Base-by-base conservation (phyloP, 2,797 vertebrate genomes). In the Tadarida brasiliensis region DNA sequence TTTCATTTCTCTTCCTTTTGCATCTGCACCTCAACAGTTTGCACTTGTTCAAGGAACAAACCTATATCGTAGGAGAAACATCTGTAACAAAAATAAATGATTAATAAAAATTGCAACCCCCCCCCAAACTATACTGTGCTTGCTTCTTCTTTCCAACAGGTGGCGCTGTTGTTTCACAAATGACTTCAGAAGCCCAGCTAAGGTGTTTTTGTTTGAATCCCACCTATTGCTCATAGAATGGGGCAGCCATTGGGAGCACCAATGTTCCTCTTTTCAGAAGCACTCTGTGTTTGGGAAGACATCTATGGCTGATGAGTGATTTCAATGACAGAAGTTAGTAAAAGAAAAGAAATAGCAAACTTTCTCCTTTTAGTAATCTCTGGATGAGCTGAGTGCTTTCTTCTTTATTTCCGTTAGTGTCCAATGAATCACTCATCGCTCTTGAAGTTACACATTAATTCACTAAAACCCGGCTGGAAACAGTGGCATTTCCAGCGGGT, bases 131-230 rank as follows among this genome's bases (percentile, higher is more conserved):
- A 73, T 35, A 15, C 20, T 30, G 5, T 20, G 6, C 70, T 67
- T 65, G 6, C 92, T 57, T 22, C 49, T 77, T 76, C 86, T 84
- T 0, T 73, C 97, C 97, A 97, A 87, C 39, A 80, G 98, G 92
- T 95, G 97, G 96, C 94, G 88, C 7, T 96, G 59, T 89, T 95
- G 95, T 35, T 80, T 90, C 47, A 57, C 57, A 77, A 96, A 96
- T 94, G 59, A 7, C 47, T 74, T 63, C 28, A 33, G 70, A 70
- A 80, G 12, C n/a, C 2, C n/a, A 39, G n/a, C 54, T 35, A 17
- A 35, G n/a, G 11, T 35, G 82, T 44, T 68, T 78, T 67, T 67
- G 39, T 61, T 73, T 56, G 28, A 28, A 82, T 77, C 11, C 5
- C 39, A 94, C 26, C 49, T 77, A 19, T 86, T 92, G 85, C 78